Base-by-base conservation (phyloP, 2,888 invertebrate species). In the Rhorus exstirpatorius region DNA sequence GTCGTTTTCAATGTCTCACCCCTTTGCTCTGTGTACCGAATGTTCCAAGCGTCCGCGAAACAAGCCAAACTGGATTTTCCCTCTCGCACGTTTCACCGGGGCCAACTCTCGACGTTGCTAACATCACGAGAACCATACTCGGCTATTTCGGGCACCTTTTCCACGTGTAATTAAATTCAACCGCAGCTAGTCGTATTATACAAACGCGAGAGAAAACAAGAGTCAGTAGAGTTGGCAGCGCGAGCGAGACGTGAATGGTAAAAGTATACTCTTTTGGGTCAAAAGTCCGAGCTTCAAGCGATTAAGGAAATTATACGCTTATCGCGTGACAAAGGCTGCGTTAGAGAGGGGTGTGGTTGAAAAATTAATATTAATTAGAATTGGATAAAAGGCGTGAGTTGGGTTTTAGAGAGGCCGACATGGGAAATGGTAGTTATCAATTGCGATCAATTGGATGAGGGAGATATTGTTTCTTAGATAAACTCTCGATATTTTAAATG, bases 121-220 rank as follows among this genome's bases (percentile, higher is more conserved):
- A 65, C 70, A 82, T 68, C 68, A 68, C 67, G 49, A 46, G 24
- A 79, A 65, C 44, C 41, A 35, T 49, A 51, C 58, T 53, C 53
- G 49, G 53, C 24, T 26, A 72, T 35, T 41, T 26, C 38, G 17
- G 24, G 26, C 55, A 55, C 68, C 65, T 79, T 75, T 21, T 49
- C 44, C 61, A 44, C 41, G 70, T 71, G 70, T 82, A 82, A 82
- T 82, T 82, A 82, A 79, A 74, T 79, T 72, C 41, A 82, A 79
- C 82, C 74, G 63, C 81, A 74, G 70, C 78, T 75, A 75, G 75
- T 74, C 72, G 78, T 75, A 75, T 82, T 75, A 70, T 75, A 79
- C 78, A 67, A 82, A 79, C 70, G 67, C 46, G 76, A 63, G 77
- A 72, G 79, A 79, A 53, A 79, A 65, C 63, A 61, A 63, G 72